phyloP scores from a whole-genome alignment of 2,113 vertebrate species.

The Upupa epops region DNA sequence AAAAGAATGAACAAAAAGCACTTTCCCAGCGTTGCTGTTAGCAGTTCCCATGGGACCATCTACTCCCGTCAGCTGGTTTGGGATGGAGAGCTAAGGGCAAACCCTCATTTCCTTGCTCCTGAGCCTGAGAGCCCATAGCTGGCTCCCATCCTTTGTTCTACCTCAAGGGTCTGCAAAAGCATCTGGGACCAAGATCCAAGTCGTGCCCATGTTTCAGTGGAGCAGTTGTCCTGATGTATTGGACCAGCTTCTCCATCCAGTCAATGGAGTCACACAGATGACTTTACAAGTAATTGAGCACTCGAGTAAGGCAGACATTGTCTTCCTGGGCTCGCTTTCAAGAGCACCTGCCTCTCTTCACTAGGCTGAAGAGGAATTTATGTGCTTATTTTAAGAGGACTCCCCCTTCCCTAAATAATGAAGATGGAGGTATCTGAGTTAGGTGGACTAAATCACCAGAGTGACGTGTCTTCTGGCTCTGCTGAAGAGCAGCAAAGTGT shows the following conservation, averaged over 20 bases:
- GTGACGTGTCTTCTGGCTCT: neutral
- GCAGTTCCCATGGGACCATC: neutral
- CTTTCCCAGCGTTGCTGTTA: neutral
- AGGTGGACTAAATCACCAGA: neutral
- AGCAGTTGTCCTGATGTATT: neutral
- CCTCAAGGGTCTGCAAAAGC: neutral
- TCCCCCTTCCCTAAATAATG: constrained; percentile 22
- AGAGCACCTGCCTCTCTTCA: neutral
- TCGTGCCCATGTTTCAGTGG: neutral
- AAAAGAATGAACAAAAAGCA: neutral
- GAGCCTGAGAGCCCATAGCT: neutral
- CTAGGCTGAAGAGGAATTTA: constrained; percentile 39
- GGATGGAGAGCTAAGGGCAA: neutral
- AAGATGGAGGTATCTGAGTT: constrained; percentile 16
- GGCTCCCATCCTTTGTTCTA: neutral
- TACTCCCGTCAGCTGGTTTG: constrained; percentile 4
- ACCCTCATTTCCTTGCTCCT: neutral
- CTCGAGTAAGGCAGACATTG: neutral
- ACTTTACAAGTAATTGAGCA: neutral
- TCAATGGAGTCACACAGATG: neutral
- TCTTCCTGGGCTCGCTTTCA: neutral
- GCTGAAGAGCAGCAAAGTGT: neutral
- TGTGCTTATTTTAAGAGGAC: constrained; percentile 13
- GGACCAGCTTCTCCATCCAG: neutral
- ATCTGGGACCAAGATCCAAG: neutral